Conservation (phyloP, 1,140 invertebrate species). For the Eumaeus atala region DNA sequence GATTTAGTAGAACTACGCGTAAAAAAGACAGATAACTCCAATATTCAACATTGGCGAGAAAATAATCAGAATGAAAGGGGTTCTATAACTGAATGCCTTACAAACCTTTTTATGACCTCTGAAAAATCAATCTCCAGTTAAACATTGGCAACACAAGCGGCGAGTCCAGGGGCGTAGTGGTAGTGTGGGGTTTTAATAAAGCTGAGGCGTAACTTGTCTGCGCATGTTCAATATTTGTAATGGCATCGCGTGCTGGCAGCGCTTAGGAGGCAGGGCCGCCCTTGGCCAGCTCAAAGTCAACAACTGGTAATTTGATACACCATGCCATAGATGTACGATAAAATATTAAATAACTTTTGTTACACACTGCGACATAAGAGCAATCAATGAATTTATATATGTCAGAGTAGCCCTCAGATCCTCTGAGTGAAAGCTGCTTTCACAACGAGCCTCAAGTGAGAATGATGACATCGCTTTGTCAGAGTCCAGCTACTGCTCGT, state of each 20-base stretch:
- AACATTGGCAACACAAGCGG: too few relatives aligned
- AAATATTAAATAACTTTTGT: background rate
- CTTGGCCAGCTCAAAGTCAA: slow-evolving; percentile 18
- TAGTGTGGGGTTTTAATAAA: background rate
- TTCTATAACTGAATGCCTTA: background rate
- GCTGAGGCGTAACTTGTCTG: slow-evolving; percentile 9
- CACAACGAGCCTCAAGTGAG: too few relatives aligned
- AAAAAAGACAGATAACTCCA: too few relatives aligned
- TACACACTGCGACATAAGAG: background rate
- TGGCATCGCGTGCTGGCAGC: slow-evolving; percentile 22
- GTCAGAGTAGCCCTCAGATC: background rate
- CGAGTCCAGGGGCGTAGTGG: too few relatives aligned
- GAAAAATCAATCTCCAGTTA: too few relatives aligned
- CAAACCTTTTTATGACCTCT: background rate
- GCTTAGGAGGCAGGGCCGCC: slow-evolving; percentile 14
- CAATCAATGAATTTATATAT: background rate
- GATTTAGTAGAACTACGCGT: too few relatives aligned
- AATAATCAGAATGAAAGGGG: background rate
- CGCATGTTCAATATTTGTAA: slow-evolving; percentile 18
- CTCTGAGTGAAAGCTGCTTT: too few relatives aligned
- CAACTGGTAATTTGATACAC: background rate
- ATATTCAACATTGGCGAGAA: background rate
- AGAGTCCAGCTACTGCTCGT: too few relatives aligned
- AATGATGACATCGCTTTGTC: too few relatives aligned
- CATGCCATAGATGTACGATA: background rate